Conservation (phyloP, 2,113 vertebrate species). For the Marmota monax region DNA sequence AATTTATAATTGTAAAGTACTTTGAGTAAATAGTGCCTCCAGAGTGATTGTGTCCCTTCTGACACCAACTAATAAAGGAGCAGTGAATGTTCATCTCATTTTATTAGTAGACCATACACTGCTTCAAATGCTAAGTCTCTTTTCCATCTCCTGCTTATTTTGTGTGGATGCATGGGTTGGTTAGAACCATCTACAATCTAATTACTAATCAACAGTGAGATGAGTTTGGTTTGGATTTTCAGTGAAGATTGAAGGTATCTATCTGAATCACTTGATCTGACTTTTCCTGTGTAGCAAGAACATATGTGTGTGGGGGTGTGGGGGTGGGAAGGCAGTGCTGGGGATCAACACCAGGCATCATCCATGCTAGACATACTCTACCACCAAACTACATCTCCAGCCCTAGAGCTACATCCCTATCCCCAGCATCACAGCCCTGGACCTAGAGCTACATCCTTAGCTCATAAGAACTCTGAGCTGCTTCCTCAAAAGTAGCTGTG, state of each 20-base stretch:
- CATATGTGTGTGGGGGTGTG: conserved; percentile 2
- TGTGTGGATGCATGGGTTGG: conserved; percentile 64
- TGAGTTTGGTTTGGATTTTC: conserved; percentile 92
- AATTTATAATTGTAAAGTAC: conserved; percentile 77
- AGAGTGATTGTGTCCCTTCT: conserved; percentile 69
- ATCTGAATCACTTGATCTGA: conserved; percentile 95
- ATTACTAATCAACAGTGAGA: conserved; percentile 91
- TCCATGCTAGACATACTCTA: not conserved
- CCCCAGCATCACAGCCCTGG: too few species aligned
- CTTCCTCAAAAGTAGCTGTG: conserved; percentile 95
- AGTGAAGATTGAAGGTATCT: conserved; percentile 95
- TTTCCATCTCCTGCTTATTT: conserved; percentile 50
- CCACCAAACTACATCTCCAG: not conserved
- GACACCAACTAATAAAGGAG: conserved; percentile 80
- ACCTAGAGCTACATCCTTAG: not conserved
- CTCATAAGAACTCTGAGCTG: conserved; percentile 88
- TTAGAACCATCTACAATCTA: conserved; percentile 71
- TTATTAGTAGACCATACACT: conserved; percentile 68
- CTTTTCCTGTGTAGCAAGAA: conserved; percentile 94
- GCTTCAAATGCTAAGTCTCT: conserved; percentile 14
- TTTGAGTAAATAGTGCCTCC: conserved; percentile 71
- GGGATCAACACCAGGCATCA: not conserved
- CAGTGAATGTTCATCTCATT: conserved; percentile 75
- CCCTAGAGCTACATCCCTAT: too few species aligned
- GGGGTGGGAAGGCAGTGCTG: not conserved